A percentile compares a stretch with the other conserved stretches of the same genome.
Conservation (phyloP, 1,140 invertebrate genomes). For the Cotesia glomerata region DNA sequence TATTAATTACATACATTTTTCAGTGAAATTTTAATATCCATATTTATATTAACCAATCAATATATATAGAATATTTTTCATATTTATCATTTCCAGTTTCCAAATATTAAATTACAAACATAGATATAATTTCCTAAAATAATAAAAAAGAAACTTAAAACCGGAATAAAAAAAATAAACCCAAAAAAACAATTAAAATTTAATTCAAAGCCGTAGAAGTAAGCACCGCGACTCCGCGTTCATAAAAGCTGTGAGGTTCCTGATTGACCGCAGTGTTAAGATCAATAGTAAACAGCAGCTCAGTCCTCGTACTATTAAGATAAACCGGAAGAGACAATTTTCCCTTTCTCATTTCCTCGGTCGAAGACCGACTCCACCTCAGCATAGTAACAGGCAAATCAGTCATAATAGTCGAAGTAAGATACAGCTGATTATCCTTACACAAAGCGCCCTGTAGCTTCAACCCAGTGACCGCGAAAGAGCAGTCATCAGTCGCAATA, state of each 20-base stretch:
- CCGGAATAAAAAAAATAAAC: neutral
- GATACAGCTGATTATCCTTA: conserved; percentile 85
- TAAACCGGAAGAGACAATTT: conserved; percentile 94
- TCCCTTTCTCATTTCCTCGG: conserved; percentile 65
- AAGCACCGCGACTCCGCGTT: conserved; percentile 93
- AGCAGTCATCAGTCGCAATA: conserved; percentile 73
- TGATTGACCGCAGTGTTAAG: conserved; percentile 86
- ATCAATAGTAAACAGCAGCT: conserved; percentile 94
- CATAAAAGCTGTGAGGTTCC: conserved; percentile 93
- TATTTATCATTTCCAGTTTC: too few relatives aligned
- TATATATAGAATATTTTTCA: too few relatives aligned
- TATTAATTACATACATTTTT: too few relatives aligned
- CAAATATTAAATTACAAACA: too few relatives aligned
- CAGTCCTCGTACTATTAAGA: conserved; percentile 92
- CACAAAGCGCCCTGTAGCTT: conserved; percentile 95
- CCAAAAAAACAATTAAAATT: conserved; percentile 33
- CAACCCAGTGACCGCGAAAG: conserved; percentile 84
- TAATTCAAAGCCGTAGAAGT: conserved; percentile 90
- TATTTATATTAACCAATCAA: too few relatives aligned
- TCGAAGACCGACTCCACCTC: conserved; percentile 80
- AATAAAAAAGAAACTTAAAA: neutral
- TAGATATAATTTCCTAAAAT: too few relatives aligned
- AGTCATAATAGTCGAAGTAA: conserved; percentile 94
- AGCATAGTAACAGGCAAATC: conserved; percentile 88
- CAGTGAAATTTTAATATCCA: too few relatives aligned